These are phyloP conservation scores for Gnatocerus cornutus DNA, from an alignment of 2,888 invertebrate species.

Conservation along the genomic window DNA sequence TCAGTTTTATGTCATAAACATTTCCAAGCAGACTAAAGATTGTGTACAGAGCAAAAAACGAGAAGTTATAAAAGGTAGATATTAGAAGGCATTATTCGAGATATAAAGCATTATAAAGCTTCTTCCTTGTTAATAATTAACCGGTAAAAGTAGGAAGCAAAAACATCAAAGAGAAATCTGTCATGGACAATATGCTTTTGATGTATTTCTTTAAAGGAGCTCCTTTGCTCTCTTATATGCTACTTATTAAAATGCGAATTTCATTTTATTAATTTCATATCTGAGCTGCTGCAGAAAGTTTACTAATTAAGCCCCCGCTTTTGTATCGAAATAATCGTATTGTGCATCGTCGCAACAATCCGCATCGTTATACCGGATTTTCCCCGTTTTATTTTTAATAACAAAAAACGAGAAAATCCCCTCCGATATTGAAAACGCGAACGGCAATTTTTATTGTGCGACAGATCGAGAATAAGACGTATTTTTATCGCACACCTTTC, in stretches of 20 bases:
- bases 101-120: conserved; percentile 65
- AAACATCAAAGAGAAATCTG: conserved; percentile 69
- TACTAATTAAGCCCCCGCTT: conserved; percentile 53
- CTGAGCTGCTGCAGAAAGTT: conserved; percentile 57
- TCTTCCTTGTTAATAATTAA: conserved; percentile 70
- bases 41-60: conserved; percentile 24
- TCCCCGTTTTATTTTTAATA: conserved; percentile 5
- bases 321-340: conserved; percentile 33
- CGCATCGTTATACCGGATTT: conserved; percentile 27
- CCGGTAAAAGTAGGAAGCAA: conserved; percentile 67
- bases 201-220: conserved; percentile 63
- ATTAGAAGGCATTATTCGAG: conserved; percentile 63
- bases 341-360: conserved; percentile 18
- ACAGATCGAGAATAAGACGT: conserved; percentile 22
- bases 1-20: conserved; percentile 54
- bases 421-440: conserved; percentile 1
- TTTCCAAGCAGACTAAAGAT: conserved; percentile 32
- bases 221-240: conserved; percentile 48
- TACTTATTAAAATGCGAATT: conserved; percentile 60
- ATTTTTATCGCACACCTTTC: conserved; percentile 37
- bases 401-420: not conserved
- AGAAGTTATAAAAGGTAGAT: conserved; percentile 55
- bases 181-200: conserved; percentile 69
- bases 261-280: conserved; percentile 62
- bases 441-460: conserved; percentile 22